A percentile compares a stretch with the other conserved stretches of the same genome.
Evolutionary conservation across 2,113 vertebrate species (phyloP).

Genomic region (Hemibagrus wyckioides): DNA sequence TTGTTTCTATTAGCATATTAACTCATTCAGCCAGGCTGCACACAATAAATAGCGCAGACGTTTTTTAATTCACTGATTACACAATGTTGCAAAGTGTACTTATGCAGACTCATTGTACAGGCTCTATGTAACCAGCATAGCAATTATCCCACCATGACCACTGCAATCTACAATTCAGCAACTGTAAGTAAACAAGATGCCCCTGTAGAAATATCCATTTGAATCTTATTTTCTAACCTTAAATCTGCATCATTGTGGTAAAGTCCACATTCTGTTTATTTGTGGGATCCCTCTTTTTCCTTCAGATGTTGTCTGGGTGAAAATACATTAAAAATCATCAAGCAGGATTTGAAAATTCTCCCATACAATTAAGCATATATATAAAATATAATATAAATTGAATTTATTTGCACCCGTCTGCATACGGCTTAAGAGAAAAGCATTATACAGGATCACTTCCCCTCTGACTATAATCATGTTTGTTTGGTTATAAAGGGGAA

Average conservation of each 20-base stretch:
- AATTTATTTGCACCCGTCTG: background rate
- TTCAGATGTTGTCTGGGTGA: background rate
- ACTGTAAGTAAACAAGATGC: background rate
- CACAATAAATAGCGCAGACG: constrained; percentile 52
- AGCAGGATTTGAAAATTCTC: background rate
- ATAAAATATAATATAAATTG: background rate
- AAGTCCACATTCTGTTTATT: background rate
- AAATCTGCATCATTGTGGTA: background rate
- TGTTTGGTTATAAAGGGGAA: background rate
- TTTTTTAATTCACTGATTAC: constrained; percentile 50
- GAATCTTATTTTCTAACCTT: background rate
- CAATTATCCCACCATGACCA: constrained; percentile 17
- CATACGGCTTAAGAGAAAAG: background rate
- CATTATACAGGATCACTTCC: background rate
- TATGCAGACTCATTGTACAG: constrained; percentile 22
- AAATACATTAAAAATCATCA: background rate
- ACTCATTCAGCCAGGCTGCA: constrained; percentile 43
- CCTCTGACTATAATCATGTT: background rate
- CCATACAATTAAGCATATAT: background rate
- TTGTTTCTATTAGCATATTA: constrained; percentile 56
- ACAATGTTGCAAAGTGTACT: constrained; percentile 29
- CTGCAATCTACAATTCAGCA: background rate
- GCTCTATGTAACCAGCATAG: constrained; percentile 14
- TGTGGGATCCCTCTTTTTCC: background rate
- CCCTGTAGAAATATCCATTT: constrained; percentile 12